A percentile compares a stretch with the other conserved stretches of the same genome.
These are phyloP conservation scores for Dendrocincla fuliginosa DNA, from an alignment of 2,797 vertebrate species.

Conservation along the genomic window DNA sequence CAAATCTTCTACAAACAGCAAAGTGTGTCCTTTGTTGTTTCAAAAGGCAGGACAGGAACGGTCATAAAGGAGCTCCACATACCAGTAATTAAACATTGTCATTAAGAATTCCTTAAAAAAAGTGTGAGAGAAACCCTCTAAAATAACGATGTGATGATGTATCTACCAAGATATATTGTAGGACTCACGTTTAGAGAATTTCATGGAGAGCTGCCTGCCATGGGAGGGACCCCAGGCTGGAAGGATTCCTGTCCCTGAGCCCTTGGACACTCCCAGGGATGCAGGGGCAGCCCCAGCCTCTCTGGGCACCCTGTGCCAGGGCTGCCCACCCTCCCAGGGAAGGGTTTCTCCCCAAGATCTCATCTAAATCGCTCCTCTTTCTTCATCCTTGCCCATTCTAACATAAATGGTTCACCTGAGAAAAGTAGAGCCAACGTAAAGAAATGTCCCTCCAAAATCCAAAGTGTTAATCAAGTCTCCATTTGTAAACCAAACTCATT, in stretches of 20 bases:
- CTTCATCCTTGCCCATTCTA: neutral
- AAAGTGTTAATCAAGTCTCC: neutral
- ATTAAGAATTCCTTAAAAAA: neutral
- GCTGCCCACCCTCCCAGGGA: accelerated
- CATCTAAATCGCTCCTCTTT: neutral
- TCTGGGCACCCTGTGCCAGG: neutral
- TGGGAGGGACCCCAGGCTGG: neutral
- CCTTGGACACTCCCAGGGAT: neutral
- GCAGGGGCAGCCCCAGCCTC: neutral
- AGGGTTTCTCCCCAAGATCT: neutral
- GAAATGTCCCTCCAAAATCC: neutral
- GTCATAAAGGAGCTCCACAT: neutral
- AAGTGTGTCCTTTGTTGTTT: neutral
- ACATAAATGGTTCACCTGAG: neutral
- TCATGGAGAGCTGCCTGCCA: neutral
- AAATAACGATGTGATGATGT: accelerated
- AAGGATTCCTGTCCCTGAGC: neutral
- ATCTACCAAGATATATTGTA: too few species aligned
- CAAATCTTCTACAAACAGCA: neutral
- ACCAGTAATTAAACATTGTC: neutral
- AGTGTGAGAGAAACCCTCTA: neutral
- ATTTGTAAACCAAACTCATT: neutral
- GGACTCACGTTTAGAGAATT: neutral
- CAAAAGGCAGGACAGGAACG: neutral
- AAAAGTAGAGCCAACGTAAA: neutral